Evolutionary conservation across 2,888 invertebrate species (phyloP), one percentile per base, ranked within the genome.

Genomic region (Harmothoe impar): DNA sequence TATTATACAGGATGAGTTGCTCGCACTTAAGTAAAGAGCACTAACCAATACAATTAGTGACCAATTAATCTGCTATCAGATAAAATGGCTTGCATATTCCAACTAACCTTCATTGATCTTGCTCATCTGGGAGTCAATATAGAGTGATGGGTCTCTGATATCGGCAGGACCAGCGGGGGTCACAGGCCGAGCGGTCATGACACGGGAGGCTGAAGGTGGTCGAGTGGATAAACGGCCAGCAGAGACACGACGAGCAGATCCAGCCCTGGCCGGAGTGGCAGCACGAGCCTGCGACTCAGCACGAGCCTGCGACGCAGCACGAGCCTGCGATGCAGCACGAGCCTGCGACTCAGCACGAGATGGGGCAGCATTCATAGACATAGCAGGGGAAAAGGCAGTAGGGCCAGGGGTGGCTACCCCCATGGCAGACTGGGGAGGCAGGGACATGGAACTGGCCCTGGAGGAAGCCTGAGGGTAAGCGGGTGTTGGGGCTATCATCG

Each of bases 91-190:
- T n/a, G n/a, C n/a, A n/a, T n/a, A n/a, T n/a, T n/a, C n/a, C n/a
- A n/a, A 78, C 78, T 20, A 10, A 84, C 84, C 84, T 43, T 84
- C 84, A 25, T 84, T 23, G 43, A 84, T 84, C 29, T 84, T 84
- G 43, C 43, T 35, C 43, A 84, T 1, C 51, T 84, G 84, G 0
- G 43, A 23, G 17, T 12, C 20, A 25, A 25, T 35, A 23, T 33
- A 51, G 10, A n/a, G 20, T 5, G 23, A 1, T 15, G 43, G 20
- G 23, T 84, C 84, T 25, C 20, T 62, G 62, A 62, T 62, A 29
- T 51, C 84, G 3, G 17, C 3, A 1, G n/a, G 15, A 5, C 23
- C 84, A 25, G 84, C 84, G n/a, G 84, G 84, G 25, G 84, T 84
- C 33, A 84, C 35, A 0, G 84, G 84, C 7, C 84, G 84, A 25